Base-by-base conservation (phyloP, 2,797 vertebrate genomes). In the Melanotaenia boesemani region DNA sequence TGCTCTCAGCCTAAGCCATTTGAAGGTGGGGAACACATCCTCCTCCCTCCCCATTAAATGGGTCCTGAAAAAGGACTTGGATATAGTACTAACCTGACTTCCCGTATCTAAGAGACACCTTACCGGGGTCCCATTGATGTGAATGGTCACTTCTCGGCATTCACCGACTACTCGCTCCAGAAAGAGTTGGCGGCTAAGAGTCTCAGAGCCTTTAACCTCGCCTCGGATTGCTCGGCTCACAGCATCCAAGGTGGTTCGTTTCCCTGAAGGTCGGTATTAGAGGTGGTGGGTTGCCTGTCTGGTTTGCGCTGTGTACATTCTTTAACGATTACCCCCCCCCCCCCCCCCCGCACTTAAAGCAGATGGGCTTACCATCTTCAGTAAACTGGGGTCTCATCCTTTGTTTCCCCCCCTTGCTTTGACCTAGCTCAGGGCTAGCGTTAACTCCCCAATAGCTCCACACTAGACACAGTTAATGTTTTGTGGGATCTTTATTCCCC, bases 31-130 rank as follows among this genome's bases (percentile, higher is more conserved):
- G 20, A 59, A 56, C 18, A 69, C 48, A 9, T 2, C 32, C 1
- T 11, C 32, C 5, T 48, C 7, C 24, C 48, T 48, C 0, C 1
- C 36, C 11, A 13, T 46, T 34, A 24, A 46, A 44, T 61, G 41
- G 2, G 28, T 11, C 0, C 4, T 61, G 34, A 60, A 61, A 39
- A 67, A 67, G 12, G 2, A 15, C 36, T 54, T 32, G 3, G 67
- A 61, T 20, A 61, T 22, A 0, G 46, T 39, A 7, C 58, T 52
- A 5, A 54, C 57, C 34, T 61, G 67, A 12, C 67, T 61, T 2
- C 67, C 58, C 36, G 56, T 59, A 26, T 69, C 57, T 16, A 68
- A 28, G 7, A 41, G 52, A 7, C 65, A 67, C 28, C 36, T n/a
- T n/a, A n/a, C n/a, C n/a, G n/a, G n/a, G n/a, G 15, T 11, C 0